A percentile compares a stretch with the other conserved stretches of the same genome.
These are phyloP conservation scores for Hoplostethus mediterraneus DNA, from an alignment of 2,797 vertebrate genomes.

Conservation along the genomic window DNA sequence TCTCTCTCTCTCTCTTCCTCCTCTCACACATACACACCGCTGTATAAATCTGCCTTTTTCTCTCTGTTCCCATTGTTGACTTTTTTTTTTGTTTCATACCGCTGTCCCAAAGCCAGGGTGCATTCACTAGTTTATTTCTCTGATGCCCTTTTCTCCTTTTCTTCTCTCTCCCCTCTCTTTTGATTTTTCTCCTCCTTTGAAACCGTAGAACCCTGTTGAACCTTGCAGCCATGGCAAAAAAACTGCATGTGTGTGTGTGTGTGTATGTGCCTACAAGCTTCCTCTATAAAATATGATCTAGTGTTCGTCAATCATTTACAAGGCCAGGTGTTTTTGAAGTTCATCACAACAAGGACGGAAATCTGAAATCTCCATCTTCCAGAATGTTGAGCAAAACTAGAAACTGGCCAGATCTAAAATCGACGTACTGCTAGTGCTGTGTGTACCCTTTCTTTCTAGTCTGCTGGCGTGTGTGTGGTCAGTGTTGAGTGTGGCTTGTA, in stretches of 20 bases:
- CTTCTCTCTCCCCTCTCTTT: conserved; percentile 4
- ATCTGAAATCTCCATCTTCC: conserved; percentile 2
- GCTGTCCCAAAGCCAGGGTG: neutral
- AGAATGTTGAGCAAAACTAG: conserved; percentile 20
- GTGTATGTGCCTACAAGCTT: neutral
- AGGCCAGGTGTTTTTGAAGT: conserved; percentile 39
- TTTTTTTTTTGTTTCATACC: neutral
- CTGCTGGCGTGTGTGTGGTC: too few species aligned
- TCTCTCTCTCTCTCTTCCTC: neutral
- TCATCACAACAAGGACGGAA: conserved; percentile 42
- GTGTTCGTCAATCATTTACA: conserved; percentile 38
- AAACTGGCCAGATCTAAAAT: too few species aligned
- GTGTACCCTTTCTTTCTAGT: too few species aligned
- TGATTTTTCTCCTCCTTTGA: conserved; percentile 21
- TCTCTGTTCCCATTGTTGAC: neutral
- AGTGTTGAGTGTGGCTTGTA: too few species aligned
- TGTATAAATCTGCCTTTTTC: neutral
- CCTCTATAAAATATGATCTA: conserved; percentile 29
- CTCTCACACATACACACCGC: neutral
- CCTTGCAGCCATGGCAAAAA: conserved; percentile 4
- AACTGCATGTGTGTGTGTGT: neutral
- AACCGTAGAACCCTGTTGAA: conserved; percentile 2
- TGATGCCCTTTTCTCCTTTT: neutral
- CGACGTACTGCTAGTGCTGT: too few species aligned
- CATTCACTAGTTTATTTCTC: neutral